Percentiles rank a stretch among this genome's conserved stretches.
Conservation (phyloP, 2,113 vertebrate genomes). For the Notechis scutatus region DNA sequence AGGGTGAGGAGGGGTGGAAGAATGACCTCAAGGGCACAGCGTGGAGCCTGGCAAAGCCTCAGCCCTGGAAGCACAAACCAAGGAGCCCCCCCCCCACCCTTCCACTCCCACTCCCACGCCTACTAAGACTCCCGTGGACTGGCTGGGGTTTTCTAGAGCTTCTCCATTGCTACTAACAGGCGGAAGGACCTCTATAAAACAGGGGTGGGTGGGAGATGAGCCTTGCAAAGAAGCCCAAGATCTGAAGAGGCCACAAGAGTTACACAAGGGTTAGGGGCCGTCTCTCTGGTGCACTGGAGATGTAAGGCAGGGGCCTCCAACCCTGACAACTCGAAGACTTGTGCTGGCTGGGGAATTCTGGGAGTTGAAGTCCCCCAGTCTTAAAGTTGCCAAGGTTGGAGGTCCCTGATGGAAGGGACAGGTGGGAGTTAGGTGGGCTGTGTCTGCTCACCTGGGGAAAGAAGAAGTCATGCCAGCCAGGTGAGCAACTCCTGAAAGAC, state of each 20-base stretch:
- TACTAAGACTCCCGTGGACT: neutral
- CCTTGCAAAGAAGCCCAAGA: neutral
- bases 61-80: neutral
- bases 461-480: neutral
- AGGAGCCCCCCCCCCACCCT: neutral
- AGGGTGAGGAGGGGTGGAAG: neutral
- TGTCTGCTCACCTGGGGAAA: neutral
- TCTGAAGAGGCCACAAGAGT: neutral
- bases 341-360: neutral
- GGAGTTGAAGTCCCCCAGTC: neutral
- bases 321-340: neutral
- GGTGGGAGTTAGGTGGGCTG: neutral
- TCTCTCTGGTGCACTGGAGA: neutral
- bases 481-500: no score
- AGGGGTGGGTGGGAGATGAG: neutral
- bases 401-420: neutral
- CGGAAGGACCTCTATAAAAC: neutral
- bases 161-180: neutral
- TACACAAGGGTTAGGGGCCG: rapidly evolving
- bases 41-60: neutral
- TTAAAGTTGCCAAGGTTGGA: neutral
- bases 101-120: neutral
- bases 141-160: neutral
- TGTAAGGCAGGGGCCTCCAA: no score
- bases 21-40: neutral